Evolutionary conservation across 2,113 vertebrate species (phyloP), one percentile per base, ranked within the genome.

Genomic region (Fulmarus glacialis): DNA sequence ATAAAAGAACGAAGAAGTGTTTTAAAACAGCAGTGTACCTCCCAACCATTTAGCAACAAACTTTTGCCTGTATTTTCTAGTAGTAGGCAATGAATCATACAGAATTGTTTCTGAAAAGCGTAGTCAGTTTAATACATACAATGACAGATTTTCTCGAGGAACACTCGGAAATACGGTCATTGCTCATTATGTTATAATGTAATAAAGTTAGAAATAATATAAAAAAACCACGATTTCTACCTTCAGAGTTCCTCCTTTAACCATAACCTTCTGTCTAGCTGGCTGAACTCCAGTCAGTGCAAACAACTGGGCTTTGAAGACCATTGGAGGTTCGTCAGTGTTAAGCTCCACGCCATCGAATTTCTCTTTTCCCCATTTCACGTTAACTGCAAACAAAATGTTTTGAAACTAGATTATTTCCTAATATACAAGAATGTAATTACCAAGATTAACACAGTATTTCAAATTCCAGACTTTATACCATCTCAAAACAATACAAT

Each of bases 311-410:
- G 99, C 99, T 98, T 99, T 99, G 98, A 99, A 99, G 48, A 99
- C 99, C 99, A 99, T 99, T 13, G 99, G 99, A 53, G 99, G 99
- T 52, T 99, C 99, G 18, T 99, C 99, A 1, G 99, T 99, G 98
- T 99, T 99, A 95, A 99, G 98, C 95, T 99, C 99, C 77, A 99
- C 99, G 3, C 98, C 99, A 96, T 99, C 99, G 17, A 99, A 99
- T 97, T 99, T 99, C 98, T 99, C 99, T 98, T 99, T 99, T 94
- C 99, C 99, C 99, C 99, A 99, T 98, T 99, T 99, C 98, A 99
- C 99, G 53, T 99, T 99, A 75, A 99, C 99, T 99, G 97, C 48
- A 95, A 97, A 90, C 45, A 90, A 91, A 95, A 80, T 2, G 23
- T 85, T 85, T 82, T 55, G 50, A 80, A 97, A 95, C 12, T 11